Percentiles rank a stretch among this genome's conserved stretches.
phyloP scores from a whole-genome alignment of 1,140 invertebrate genomes.

The Geopemphigus sp. region DNA sequence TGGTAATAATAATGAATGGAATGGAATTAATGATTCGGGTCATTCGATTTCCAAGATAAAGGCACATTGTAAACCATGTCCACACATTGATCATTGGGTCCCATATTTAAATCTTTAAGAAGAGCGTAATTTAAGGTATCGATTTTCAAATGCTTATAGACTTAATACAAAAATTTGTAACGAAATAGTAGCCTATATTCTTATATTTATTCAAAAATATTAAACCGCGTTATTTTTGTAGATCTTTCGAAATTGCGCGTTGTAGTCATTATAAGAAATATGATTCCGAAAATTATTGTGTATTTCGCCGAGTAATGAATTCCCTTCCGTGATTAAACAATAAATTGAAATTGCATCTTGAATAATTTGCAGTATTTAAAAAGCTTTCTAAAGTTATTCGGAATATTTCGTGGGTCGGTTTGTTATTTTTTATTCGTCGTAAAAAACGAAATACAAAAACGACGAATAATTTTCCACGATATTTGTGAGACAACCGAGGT shows the following conservation, averaged over 20 bases:
- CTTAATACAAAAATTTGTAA: slow-evolving; percentile 53
- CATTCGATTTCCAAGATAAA: no score
- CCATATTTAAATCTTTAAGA: no score
- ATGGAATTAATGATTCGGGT: no score
- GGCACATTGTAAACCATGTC: no score
- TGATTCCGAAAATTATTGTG: slow-evolving; percentile 51
- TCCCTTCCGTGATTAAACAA: slow-evolving; percentile 52
- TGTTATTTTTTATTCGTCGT: background rate
- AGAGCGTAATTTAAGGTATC: no score
- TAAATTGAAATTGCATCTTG: slow-evolving; percentile 53
- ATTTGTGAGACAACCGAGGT: background rate
- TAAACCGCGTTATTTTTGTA: slow-evolving; percentile 55
- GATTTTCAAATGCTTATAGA: no score
- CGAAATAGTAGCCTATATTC: slow-evolving; percentile 54
- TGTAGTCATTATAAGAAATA: slow-evolving; percentile 51
- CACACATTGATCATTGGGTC: no score
- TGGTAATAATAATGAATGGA: background rate
- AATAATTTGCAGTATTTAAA: slow-evolving; percentile 48
- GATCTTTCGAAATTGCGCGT: slow-evolving; percentile 53
- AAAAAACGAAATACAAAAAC: slow-evolving; percentile 8
- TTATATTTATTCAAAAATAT: slow-evolving; percentile 54
- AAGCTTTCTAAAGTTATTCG: slow-evolving; percentile 4
- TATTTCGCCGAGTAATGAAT: slow-evolving; percentile 51
- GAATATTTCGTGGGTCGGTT: background rate
- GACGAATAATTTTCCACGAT: background rate